Evolutionary conservation across 2,888 invertebrate genomes (phyloP), one percentile per base, ranked within the genome.

Genomic region (Ceraclea dissimilis): DNA sequence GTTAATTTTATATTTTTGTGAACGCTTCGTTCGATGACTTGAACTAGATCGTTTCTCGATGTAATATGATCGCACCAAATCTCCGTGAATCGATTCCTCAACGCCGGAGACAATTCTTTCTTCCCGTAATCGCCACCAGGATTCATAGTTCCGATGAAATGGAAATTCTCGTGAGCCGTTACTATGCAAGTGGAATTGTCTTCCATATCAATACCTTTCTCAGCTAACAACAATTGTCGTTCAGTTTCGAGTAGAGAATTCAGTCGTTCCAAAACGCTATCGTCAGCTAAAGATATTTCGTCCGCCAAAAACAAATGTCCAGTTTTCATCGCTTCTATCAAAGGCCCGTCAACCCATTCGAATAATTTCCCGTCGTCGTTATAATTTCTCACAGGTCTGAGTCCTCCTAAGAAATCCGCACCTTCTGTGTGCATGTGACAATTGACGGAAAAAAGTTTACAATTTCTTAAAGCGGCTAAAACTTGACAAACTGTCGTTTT

Each of bases 391-490:
- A 92, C 90, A 1, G 99, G 99, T 63, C 99, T 78, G 8, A 99
- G 75, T 17, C 96, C 93, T 43, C 99, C 99, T 17, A 99, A 78
- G 68, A 99, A 98, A 71, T 99, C 99, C 0, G 97, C 88, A 63
- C 96, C 93, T 72, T 99, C 99, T 0, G 97, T 95, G 67, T 99
- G 93, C 88, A 98, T 93, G 67, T 99, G 99, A 72, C 99, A 99
- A 72, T 98, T 99, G 1, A 98, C 84, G 39, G 90, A 85, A 54
- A 86, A 78, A 39, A 98, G 75, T 53, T 82, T 72, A 53, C 84
- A 84, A 1, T 76, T 71, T 59, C 79, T 82, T 52, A 89, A 76
- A 22, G 83, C 79, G 4, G 95, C 88, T 51, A 93, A 79, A 17
- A 96, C 76, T 75, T 98, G 93, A 65, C 95, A 96, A 2, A 97